phyloP scores from a whole-genome alignment of 2,797 vertebrate genomes.

The Esox masquinongy region DNA sequence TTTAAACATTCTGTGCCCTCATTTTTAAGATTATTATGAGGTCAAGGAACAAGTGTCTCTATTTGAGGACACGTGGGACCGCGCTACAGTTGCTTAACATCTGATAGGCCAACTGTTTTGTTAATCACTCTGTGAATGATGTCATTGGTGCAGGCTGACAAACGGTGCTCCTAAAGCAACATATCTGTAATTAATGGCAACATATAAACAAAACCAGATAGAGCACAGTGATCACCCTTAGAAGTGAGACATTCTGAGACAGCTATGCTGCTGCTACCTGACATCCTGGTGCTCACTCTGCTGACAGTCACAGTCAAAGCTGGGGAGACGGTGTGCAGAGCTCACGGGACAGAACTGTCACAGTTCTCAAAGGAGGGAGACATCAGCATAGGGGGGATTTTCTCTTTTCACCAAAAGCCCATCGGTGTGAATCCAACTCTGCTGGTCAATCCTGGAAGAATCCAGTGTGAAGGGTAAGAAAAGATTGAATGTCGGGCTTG shows the following conservation, averaged over 20 bases:
- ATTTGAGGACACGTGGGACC: conserved; percentile 11
- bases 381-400: conserved; percentile 77
- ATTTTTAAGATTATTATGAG: neutral
- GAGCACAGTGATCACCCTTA: conserved; percentile 12
- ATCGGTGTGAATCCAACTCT: conserved; percentile 60
- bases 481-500: neutral
- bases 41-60: neutral
- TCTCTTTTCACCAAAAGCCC: conserved; percentile 78
- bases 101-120: conserved; percentile 24
- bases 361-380: conserved; percentile 76
- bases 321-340: conserved; percentile 58
- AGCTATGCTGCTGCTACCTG: conserved; percentile 61
- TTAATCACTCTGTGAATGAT: conserved; percentile 28
- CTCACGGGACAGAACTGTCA: conserved; percentile 68
- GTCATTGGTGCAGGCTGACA: conserved; percentile 46
- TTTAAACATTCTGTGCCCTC: neutral
- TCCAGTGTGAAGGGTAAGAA: conserved; percentile 74
- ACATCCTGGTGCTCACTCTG: conserved; percentile 55
- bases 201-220: conserved; percentile 51
- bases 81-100: neutral
- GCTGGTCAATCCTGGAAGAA: conserved; percentile 65
- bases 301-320: conserved; percentile 54
- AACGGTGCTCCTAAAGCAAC: conserved; percentile 22
- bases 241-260: conserved; percentile 22
- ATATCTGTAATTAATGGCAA: conserved; percentile 17